A percentile compares a stretch with the other conserved stretches of the same genome.
These are phyloP conservation scores for Malurus leucopterus DNA, from an alignment of 2,797 vertebrate genomes.

Conservation along the genomic window DNA sequence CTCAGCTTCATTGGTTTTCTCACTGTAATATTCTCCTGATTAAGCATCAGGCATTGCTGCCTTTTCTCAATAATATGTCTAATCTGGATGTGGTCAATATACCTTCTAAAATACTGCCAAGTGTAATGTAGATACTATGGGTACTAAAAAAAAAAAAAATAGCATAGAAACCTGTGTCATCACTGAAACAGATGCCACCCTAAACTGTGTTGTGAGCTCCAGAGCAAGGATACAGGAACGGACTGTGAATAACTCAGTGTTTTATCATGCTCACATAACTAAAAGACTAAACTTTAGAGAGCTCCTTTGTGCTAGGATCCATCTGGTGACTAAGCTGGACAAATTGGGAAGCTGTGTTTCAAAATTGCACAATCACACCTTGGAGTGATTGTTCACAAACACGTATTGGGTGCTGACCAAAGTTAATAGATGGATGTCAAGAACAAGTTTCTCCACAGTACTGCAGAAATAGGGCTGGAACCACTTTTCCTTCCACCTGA, in stretches of 20 bases:
- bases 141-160: neutral
- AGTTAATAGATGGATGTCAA: neutral
- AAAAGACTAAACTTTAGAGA: neutral
- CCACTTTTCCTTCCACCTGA: neutral
- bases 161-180: neutral
- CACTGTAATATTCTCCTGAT: neutral
- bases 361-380: neutral
- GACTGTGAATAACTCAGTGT: neutral
- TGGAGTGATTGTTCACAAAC: neutral
- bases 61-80: neutral
- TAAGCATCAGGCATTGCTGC: neutral
- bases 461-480: neutral
- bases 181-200: neutral
- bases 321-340: neutral
- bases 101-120: neutral
- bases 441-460: neutral
- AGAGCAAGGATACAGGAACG: neutral
- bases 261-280: neutral
- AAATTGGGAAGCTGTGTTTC: neutral
- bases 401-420: neutral
- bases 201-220: neutral
- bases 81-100: neutral
- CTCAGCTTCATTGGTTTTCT: neutral
- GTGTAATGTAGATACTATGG: rapidly evolving
- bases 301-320: neutral